Conservation (phyloP, 2,888 invertebrate species). For the Metopia argyrocephala region DNA sequence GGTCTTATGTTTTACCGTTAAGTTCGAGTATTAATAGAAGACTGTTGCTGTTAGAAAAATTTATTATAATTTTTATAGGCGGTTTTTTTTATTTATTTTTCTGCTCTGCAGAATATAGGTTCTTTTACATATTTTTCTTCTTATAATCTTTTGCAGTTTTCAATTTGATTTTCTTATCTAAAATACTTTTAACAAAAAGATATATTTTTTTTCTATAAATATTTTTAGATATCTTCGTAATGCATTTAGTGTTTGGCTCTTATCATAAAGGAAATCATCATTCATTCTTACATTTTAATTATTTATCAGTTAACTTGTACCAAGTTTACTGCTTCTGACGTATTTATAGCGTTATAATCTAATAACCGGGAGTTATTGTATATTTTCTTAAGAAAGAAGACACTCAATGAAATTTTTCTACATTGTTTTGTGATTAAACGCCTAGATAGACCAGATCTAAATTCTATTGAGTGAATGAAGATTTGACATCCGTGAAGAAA, state of each 20-base stretch:
- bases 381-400: too few species aligned
- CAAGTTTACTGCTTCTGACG: background rate
- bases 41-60: slow-evolving; percentile 31
- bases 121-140: background rate
- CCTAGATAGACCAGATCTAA: too few species aligned
- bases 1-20: background rate
- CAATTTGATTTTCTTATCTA: slow-evolving; percentile 37
- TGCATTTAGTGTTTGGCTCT: background rate
- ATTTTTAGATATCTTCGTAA: slow-evolving; percentile 10
- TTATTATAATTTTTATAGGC: slow-evolving; percentile 49
- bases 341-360: background rate
- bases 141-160: slow-evolving; percentile 25
- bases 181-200: background rate
- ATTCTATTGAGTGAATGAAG: too few species aligned
- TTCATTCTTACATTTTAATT: background rate
- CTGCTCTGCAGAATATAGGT: background rate
- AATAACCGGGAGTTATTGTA: background rate
- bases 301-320: background rate
- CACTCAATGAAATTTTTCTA: too few species aligned
- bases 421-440: too few species aligned
- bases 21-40: background rate
- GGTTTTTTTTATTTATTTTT: too few species aligned
- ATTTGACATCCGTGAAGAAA: too few species aligned
- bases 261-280: slow-evolving; percentile 12
- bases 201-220: slow-evolving; percentile 12